Evolutionary conservation across 2,113 vertebrate species (phyloP).

Genomic region (Malurus alboscapulatus): DNA sequence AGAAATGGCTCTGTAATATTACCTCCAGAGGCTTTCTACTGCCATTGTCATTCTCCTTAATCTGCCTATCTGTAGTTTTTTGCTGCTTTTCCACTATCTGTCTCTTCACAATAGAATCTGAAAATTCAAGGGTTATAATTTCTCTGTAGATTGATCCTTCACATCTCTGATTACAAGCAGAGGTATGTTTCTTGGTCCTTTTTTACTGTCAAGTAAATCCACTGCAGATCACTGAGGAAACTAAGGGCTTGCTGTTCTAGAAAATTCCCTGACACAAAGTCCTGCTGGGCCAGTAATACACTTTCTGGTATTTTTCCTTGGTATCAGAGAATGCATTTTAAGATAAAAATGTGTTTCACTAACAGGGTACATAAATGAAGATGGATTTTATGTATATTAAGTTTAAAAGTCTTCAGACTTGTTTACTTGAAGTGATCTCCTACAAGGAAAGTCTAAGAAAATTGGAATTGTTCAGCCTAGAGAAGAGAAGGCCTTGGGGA

Average conservation of each 20-base stretch:
- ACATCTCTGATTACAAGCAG: background rate
- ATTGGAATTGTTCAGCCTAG: background rate
- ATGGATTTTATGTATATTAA: background rate
- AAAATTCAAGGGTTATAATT: background rate
- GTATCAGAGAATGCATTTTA: background rate
- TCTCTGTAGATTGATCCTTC: background rate
- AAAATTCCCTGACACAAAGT: fast-evolving
- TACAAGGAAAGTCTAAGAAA: background rate
- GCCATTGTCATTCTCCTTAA: background rate
- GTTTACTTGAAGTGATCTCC: background rate
- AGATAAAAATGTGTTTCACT: background rate
- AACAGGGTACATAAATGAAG: background rate
- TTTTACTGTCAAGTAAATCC: background rate
- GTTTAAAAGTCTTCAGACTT: background rate
- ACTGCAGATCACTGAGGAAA: background rate
- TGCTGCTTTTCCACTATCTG: background rate
- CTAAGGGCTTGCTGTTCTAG: background rate
- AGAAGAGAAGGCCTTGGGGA: background rate
- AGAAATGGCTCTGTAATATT: background rate
- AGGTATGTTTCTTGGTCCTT: background rate
- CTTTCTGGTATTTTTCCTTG: background rate
- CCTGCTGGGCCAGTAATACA: background rate
- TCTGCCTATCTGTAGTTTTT: background rate
- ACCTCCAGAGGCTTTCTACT: background rate
- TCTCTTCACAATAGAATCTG: background rate